These are phyloP conservation scores for Danaus plexippus DNA, from an alignment of 1,140 invertebrate species.

Conservation along the genomic window DNA sequence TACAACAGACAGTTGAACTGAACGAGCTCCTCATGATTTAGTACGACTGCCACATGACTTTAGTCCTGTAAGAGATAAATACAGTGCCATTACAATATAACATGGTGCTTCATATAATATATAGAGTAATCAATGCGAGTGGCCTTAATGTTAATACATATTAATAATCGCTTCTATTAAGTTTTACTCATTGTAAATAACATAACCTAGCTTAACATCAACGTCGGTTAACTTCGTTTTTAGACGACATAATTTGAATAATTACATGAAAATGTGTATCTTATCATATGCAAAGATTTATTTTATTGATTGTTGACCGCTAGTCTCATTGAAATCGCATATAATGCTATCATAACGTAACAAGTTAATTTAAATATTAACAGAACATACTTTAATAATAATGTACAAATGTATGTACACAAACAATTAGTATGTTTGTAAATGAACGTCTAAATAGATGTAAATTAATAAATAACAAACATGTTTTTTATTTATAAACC, in stretches of 20 bases:
- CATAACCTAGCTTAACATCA: constrained; percentile 20
- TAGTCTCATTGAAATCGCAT: constrained; percentile 59
- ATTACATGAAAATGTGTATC: constrained; percentile 32
- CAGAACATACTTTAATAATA: constrained; percentile 41
- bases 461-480: constrained; percentile 61
- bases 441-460: constrained; percentile 64
- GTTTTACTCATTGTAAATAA: constrained; percentile 53
- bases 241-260: constrained; percentile 3
- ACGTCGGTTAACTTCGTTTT: constrained; percentile 8
- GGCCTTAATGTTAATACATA: constrained; percentile 39
- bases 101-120: constrained; percentile 46
- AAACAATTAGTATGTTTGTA: constrained; percentile 56
- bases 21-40: constrained; percentile 19
- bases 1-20: no score
- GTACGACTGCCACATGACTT: constrained; percentile 9
- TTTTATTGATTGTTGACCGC: constrained; percentile 47
- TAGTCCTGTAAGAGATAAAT: constrained; percentile 15
- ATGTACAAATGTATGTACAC: constrained; percentile 65
- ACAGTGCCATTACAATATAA: constrained; percentile 27
- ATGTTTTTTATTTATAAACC: constrained; percentile 19
- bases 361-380: constrained; percentile 49
- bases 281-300: constrained; percentile 40
- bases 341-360: constrained; percentile 52
- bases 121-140: constrained; percentile 30
- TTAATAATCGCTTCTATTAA: constrained; percentile 23